Percentiles rank a stretch among this genome's conserved stretches.
phyloP scores from a whole-genome alignment of 2,888 invertebrate genomes.

The Amiota mariae region DNA sequence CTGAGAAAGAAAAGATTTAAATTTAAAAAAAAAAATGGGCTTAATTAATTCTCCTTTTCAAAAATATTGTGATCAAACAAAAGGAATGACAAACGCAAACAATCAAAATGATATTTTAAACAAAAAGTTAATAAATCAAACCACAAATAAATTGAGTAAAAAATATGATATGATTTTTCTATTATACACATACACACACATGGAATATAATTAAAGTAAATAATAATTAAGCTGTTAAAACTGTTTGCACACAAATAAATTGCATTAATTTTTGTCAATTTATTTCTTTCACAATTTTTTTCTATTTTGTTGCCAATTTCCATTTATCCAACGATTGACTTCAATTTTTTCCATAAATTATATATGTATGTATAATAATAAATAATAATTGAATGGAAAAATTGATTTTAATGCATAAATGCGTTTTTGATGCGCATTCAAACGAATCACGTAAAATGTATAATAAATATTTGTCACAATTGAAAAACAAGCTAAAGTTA shows the following conservation, averaged over 20 bases:
- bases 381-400: conserved; percentile 1
- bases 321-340: neutral
- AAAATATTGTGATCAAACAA: too few species aligned
- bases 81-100: too few species aligned
- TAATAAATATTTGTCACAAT: conserved; percentile 18
- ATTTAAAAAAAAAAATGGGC: too few species aligned
- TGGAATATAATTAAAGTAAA: conserved; percentile 3
- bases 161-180: too few species aligned
- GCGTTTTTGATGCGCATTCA: neutral
- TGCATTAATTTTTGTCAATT: neutral
- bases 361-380: neutral
- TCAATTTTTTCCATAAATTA: neutral
- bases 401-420: conserved; percentile 13
- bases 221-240: conserved; percentile 2
- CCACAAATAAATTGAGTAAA: too few species aligned
- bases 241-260: conserved; percentile 7
- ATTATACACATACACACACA: too few species aligned
- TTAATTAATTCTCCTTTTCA: too few species aligned
- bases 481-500: conserved; percentile 8
- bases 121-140: too few species aligned
- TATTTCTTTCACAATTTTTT: neutral
- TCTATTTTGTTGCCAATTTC: neutral
- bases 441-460: conserved; percentile 2
- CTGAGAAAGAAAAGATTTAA: too few species aligned
- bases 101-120: too few species aligned